Evolutionary conservation across 2,113 vertebrate species (phyloP).

Genomic region (Grammomys surdaster): DNA sequence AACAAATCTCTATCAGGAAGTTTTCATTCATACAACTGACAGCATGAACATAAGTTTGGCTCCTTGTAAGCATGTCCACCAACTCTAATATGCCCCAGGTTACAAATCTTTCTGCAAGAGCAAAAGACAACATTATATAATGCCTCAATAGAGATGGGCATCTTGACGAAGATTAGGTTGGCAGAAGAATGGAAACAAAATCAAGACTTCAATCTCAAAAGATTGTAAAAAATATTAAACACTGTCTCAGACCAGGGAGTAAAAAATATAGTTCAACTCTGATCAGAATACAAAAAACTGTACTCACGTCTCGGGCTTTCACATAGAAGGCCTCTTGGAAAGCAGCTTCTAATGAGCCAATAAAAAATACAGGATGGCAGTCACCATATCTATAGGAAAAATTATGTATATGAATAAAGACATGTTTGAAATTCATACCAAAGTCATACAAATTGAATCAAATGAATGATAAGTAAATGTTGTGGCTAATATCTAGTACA

Average conservation of each 20-base stretch:
- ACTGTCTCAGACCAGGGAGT: not conserved
- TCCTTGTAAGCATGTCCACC: not conserved
- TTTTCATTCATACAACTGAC: constrained; percentile 16
- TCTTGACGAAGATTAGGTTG: constrained; percentile 3
- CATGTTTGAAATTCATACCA: constrained; percentile 63
- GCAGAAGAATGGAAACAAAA: constrained; percentile 55
- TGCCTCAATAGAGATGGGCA: not conserved
- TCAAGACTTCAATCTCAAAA: constrained; percentile 44
- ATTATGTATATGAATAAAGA: constrained; percentile 69
- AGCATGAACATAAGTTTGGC: not conserved
- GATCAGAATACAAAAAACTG: constrained; percentile 23
- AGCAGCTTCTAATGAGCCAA: constrained; percentile 98
- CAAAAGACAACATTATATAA: not conserved
- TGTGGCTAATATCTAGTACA: constrained; percentile 2
- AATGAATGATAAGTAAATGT: constrained; percentile 52
- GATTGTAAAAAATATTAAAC: not conserved
- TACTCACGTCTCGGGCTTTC: constrained; percentile 99
- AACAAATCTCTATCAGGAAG: constrained; percentile 43
- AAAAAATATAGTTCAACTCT: constrained; percentile 6
- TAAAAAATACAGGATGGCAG: constrained; percentile 99
- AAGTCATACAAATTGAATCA: constrained; percentile 59
- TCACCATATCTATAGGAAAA: constrained; percentile 95
- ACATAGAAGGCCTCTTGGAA: constrained; percentile 99
- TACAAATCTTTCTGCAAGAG: not conserved
- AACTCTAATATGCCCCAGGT: not conserved